phyloP scores from a whole-genome alignment of 2,888 invertebrate genomes.

The Eledone cirrhosa region DNA sequence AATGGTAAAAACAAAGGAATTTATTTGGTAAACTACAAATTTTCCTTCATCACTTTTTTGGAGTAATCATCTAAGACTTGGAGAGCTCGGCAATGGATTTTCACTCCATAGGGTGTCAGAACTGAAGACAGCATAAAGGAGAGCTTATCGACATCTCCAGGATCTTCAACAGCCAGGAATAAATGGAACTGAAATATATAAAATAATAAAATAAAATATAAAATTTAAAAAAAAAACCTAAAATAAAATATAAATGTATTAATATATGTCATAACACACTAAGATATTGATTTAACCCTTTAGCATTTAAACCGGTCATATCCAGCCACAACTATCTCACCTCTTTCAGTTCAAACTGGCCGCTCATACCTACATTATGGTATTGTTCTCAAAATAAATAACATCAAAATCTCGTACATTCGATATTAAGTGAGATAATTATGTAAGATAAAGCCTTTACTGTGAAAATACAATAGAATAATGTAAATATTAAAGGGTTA shows the following conservation, averaged over 20 bases:
- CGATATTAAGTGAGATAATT: no score
- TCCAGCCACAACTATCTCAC: no score
- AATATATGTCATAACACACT: no score
- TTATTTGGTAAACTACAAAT: slow-evolving; percentile 23
- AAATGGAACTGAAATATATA: slow-evolving; percentile 15
- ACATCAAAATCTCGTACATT: no score
- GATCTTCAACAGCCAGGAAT: slow-evolving; percentile 28
- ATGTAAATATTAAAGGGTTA: no score
- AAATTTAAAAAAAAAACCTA: background rate
- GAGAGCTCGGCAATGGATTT: slow-evolving; percentile 21
- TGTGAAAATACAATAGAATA: no score
- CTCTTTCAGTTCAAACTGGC: no score
- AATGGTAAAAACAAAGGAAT: slow-evolving; percentile 8
- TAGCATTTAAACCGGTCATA: no score
- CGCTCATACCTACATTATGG: no score
- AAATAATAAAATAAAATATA: background rate
- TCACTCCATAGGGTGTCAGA: background rate
- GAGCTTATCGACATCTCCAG: slow-evolving; percentile 19
- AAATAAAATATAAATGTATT: background rate
- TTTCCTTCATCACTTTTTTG: slow-evolving; percentile 29
- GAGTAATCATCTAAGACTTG: slow-evolving; percentile 24
- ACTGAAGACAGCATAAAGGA: slow-evolving; percentile 27
- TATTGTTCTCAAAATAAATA: no score
- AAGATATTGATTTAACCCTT: no score
- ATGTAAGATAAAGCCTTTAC: no score